phyloP scores from a whole-genome alignment of 53 echinoderm and acorn worm species.

The Echinometra lucunter region DNA sequence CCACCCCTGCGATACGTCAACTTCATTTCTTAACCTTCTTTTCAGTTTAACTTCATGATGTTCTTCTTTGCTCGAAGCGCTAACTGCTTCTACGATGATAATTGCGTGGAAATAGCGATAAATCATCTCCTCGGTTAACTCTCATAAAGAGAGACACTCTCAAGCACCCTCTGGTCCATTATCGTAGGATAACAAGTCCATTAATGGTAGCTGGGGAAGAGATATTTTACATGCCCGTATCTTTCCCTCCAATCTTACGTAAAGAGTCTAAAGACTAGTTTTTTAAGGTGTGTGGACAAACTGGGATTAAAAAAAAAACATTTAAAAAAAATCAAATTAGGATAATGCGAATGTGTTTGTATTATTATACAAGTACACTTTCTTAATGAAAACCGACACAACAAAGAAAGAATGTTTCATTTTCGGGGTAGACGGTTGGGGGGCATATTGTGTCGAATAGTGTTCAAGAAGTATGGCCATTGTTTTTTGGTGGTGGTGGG shows the following conservation, averaged over 20 bases:
- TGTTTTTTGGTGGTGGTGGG: too few species aligned
- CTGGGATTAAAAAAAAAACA: too few species aligned
- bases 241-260: background rate
- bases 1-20: background rate
- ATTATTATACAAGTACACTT: too few species aligned
- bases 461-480: too few species aligned
- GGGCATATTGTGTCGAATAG: too few species aligned
- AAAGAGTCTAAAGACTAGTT: background rate
- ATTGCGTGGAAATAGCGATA: constrained; percentile 1
- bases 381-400: too few species aligned
- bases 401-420: too few species aligned
- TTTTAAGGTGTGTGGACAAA: background rate
- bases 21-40: background rate
- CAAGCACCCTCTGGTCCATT: background rate
- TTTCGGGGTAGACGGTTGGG: too few species aligned
- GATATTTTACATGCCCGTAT: background rate
- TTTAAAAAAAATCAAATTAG: too few species aligned
- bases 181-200: background rate
- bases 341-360: too few species aligned
- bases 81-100: background rate
- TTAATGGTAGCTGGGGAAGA: background rate
- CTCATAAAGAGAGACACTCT: background rate
- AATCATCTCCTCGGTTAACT: background rate
- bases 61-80: constrained; percentile 12
- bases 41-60: background rate